Conservation (phyloP, 2,888 invertebrate species). For the Dendrolimus pini region DNA sequence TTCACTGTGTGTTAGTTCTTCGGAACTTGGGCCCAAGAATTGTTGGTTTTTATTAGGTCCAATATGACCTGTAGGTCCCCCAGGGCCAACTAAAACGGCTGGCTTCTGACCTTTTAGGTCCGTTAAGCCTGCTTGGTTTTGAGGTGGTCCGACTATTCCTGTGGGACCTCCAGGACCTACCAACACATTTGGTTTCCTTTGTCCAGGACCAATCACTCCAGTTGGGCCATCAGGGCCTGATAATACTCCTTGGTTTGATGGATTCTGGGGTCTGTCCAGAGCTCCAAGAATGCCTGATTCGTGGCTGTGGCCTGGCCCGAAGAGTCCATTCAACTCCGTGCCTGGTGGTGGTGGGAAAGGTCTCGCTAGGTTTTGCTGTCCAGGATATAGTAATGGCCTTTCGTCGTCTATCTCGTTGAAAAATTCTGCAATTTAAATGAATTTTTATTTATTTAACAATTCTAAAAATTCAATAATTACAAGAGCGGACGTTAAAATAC, state of each 20-base stretch:
- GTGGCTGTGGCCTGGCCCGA: constrained; percentile 21
- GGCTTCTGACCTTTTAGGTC: constrained; percentile 5
- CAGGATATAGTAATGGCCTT: constrained; percentile 40
- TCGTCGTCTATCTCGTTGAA: constrained; percentile 58
- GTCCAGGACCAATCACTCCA: constrained; percentile 24
- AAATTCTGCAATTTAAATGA: constrained; percentile 32
- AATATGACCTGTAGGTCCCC: constrained; percentile 29
- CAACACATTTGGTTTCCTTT: constrained; percentile 31
- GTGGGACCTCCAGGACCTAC: constrained; percentile 57
- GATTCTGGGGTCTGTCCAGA: constrained; percentile 14
- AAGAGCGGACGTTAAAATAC: no score
- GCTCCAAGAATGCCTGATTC: constrained; percentile 15
- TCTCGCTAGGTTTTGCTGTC: constrained; percentile 24
- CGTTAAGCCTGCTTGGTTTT: neutral
- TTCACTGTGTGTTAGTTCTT: constrained; percentile 17
- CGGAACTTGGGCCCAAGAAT: constrained; percentile 42
- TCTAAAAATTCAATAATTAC: no score
- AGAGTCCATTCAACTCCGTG: constrained; percentile 15
- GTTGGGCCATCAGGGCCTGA: constrained; percentile 57
- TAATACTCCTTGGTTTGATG: constrained; percentile 37
- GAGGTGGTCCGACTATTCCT: constrained; percentile 28
- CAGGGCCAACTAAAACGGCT: constrained; percentile 51
- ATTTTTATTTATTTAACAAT: no score
- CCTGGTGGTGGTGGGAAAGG: constrained; percentile 31
- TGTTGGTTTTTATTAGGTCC: constrained; percentile 13